Evolutionary conservation across 2,113 vertebrate genomes (phyloP), one percentile per base, ranked within the genome.

Genomic region (Odontesthes bonariensis): DNA sequence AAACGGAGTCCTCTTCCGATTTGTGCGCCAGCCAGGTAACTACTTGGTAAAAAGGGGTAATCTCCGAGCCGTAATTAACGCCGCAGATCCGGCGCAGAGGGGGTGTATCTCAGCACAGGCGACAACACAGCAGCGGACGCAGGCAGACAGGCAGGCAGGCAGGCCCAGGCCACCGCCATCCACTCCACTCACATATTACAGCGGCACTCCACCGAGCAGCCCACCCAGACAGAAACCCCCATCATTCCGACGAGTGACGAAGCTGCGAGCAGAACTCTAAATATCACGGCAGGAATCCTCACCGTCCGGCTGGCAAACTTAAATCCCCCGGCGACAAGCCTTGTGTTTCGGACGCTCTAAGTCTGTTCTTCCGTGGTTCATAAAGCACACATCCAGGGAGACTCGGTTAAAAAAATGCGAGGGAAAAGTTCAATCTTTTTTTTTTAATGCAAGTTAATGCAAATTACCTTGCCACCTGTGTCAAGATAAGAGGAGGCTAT

Each of bases 281-380:
- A 77, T 13, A 85, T 47, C 46, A 76, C 47, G 65, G 80, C 82
- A 80, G 64, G 68, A 78, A 86, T 77, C 80, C 79, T 72, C 55
- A 20, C 83, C 65, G 52, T 55, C 62, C 62, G 70, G 59, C 73
- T 75, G 77, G 62, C 71, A 81, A 89, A 91, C 89, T 92, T 92
- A 54, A 86, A 83, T 81, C 80, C 85, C 85, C 91, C 90, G 91
- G 91, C 84, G 79, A 78, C 76, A 74, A n/a, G 86, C 65, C 44
- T 35, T 42, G 27, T 68, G 61, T 70, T 68, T 22, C 40, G 73
- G 40, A 14, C 38, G 58, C 51, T 44, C 40, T 52, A 62, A 35
- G 57, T 17, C n/a, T 23, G 54, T 77, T 57, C 67, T 44, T 60
- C 32, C 8, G 20, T 9, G 67, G 35, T 40, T 61, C 73, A 38